Percentiles rank a stretch among this genome's conserved stretches.
phyloP scores from a whole-genome alignment of 2,797 vertebrate genomes.

The Periparus ater region DNA sequence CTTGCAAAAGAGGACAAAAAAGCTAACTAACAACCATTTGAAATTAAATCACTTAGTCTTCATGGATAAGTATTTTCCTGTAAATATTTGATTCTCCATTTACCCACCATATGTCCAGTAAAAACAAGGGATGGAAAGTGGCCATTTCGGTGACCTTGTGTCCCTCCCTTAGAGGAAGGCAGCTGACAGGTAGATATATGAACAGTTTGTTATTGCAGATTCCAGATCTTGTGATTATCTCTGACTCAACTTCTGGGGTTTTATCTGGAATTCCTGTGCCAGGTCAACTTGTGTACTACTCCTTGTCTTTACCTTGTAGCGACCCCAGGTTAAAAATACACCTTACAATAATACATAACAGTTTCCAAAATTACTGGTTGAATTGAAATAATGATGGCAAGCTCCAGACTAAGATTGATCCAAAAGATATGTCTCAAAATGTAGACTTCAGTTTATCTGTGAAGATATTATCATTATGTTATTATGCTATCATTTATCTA shows the following conservation, averaged over 20 bases:
- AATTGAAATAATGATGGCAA: neutral
- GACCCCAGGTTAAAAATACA: slow-evolving; percentile 85
- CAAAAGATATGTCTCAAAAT: neutral
- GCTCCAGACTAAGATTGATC: neutral
- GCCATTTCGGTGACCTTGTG: slow-evolving; percentile 91
- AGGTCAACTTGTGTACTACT: slow-evolving; percentile 83
- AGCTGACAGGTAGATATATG: slow-evolving; percentile 99
- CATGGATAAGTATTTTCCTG: slow-evolving; percentile 14
- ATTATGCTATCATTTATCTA: neutral
- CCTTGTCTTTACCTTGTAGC: slow-evolving; percentile 84
- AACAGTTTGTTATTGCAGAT: slow-evolving; percentile 97
- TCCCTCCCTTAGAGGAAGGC: slow-evolving; percentile 90
- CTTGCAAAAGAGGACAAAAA: neutral
- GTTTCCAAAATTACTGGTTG: slow-evolving; percentile 50
- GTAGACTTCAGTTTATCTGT: neutral
- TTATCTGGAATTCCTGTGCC: slow-evolving; percentile 94
- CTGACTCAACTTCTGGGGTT: slow-evolving; percentile 92
- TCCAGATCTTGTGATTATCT: slow-evolving; percentile 98
- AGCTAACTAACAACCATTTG: neutral
- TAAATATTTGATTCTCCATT: slow-evolving; percentile 79
- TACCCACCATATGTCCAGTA: slow-evolving; percentile 69
- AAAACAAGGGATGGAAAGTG: slow-evolving; percentile 82
- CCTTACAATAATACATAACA: slow-evolving; percentile 80
- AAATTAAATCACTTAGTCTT: slow-evolving; percentile 15
- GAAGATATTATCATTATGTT: neutral